Base-by-base conservation (phyloP, 2,113 vertebrate genomes). In the Phyllostomus hastatus region DNA sequence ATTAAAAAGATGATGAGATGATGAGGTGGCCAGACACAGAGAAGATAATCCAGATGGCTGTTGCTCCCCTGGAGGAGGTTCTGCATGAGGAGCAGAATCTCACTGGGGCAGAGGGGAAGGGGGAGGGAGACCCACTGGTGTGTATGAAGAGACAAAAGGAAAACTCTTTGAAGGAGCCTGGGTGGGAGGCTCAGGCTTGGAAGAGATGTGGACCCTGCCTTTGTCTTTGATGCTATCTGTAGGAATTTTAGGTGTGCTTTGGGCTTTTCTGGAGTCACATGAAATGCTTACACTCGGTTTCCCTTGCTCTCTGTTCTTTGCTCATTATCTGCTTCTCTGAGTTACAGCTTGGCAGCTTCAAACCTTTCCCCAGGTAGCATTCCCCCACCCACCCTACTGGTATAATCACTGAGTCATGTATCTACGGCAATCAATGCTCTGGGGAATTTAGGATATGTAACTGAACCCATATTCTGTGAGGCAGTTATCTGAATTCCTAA, bases 1-100 rank as follows among this genome's bases (percentile, higher is more conserved):
- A 94, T 84, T 57, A 67, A 82, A 66, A 88, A 54, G 69, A 50
- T 5, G 90, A 73, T 50, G 90, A 95, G 73, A 43, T 67, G 52
- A 87, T 81, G 78, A 96, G 33, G 43, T 19, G 73, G 54, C 72
- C 24, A 66, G 86, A 94, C 31, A 8, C 22, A 57, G 73, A 95
- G 84, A 83, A 66, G 78, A 38, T 28, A 4, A 35, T 43, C 84
- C 73, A 72, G 81, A 67, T 61, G 82, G 79, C 75, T 41, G 54
- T 8, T 33, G 33, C 46, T 64, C 88, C 61, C 0, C 1, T 61
- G 59, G 59, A 4, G 38, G 38, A 80, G 66, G 69, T 0, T 0
- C 46, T 22, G 26, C 5, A 1, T 4, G 50, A 35, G 43, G 43
- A 43, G 43, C 43, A 43, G 43, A 6, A 43, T 43, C 43, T 54